A percentile compares a stretch with the other conserved stretches of the same genome.
phyloP scores from a whole-genome alignment of 2,797 vertebrate species.

The Pogoniulus pusillus region DNA sequence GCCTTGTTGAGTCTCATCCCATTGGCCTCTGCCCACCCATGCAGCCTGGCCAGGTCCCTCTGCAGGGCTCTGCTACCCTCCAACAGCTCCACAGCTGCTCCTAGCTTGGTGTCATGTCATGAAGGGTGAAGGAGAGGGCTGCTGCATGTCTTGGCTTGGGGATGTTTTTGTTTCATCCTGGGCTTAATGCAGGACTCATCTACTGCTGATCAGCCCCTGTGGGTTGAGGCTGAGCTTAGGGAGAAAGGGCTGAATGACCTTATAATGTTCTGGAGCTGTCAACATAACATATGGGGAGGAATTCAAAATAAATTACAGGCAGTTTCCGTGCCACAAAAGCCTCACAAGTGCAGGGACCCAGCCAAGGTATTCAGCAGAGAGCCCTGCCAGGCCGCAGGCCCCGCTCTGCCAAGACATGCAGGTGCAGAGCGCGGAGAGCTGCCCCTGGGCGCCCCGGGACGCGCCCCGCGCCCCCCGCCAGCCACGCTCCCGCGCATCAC shows the following conservation, averaged over 20 bases:
- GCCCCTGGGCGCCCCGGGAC: not conserved
- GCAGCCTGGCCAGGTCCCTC: too few species aligned
- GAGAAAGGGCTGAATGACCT: slow-evolving; percentile 5
- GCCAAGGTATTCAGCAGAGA: slow-evolving; percentile 58
- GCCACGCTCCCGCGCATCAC: not conserved
- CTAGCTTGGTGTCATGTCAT: too few species aligned
- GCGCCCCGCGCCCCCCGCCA: not conserved
- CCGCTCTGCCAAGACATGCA: slow-evolving; percentile 34
- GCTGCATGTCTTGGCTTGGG: fast-evolving
- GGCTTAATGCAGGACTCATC: not conserved
- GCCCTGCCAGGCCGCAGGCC: slow-evolving; percentile 39
- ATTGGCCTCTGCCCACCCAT: too few species aligned
- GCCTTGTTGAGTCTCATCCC: too few species aligned
- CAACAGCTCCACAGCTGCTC: too few species aligned
- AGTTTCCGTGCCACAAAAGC: slow-evolving; percentile 62
- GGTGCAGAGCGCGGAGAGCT: not conserved
- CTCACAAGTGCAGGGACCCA: not conserved
- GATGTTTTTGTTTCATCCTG: not conserved
- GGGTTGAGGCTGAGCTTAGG: not conserved
- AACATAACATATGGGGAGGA: not conserved
- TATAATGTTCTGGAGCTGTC: slow-evolving; percentile 35
- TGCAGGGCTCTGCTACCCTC: too few species aligned
- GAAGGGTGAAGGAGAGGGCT: not conserved
- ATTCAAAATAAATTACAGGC: slow-evolving; percentile 54
- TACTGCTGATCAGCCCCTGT: not conserved